Evolutionary conservation across 2,113 vertebrate species (phyloP).

Genomic region (Balaenoptera acutorostrata): DNA sequence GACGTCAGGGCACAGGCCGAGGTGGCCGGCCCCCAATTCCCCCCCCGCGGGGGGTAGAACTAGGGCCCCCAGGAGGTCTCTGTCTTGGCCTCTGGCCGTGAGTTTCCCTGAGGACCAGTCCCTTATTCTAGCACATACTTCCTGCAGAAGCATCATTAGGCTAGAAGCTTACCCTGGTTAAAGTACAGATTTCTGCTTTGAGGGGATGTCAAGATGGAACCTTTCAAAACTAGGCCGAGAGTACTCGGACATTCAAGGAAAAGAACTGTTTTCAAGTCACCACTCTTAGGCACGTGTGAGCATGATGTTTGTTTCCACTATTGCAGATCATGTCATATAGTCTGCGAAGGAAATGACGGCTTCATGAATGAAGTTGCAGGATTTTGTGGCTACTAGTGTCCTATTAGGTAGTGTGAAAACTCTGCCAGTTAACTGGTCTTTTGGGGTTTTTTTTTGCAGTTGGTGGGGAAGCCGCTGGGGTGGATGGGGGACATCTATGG

Average conservation of each 20-base stretch:
- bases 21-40: neutral
- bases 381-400: neutral
- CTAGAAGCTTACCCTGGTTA: neutral
- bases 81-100: fast-evolving
- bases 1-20: neutral
- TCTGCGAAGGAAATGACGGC: neutral
- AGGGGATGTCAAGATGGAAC: neutral
- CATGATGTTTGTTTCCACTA: fast-evolving
- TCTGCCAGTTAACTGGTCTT: neutral
- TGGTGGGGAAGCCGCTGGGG: neutral
- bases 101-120: neutral
- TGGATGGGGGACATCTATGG: neutral
- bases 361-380: neutral
- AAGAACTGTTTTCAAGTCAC: fast-evolving
- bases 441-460: too few relatives aligned
- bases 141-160: too few relatives aligned
- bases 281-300: fast-evolving
- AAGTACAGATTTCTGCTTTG: fast-evolving
- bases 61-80: neutral
- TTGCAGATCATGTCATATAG: fast-evolving
- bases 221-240: neutral
- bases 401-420: fast-evolving
- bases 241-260: fast-evolving
- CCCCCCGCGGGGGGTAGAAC: too few relatives aligned
- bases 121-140: fast-evolving